Evolutionary conservation across 2,888 invertebrate species (phyloP), one percentile per base, ranked within the genome.

Genomic region (Athalia rosae): DNA sequence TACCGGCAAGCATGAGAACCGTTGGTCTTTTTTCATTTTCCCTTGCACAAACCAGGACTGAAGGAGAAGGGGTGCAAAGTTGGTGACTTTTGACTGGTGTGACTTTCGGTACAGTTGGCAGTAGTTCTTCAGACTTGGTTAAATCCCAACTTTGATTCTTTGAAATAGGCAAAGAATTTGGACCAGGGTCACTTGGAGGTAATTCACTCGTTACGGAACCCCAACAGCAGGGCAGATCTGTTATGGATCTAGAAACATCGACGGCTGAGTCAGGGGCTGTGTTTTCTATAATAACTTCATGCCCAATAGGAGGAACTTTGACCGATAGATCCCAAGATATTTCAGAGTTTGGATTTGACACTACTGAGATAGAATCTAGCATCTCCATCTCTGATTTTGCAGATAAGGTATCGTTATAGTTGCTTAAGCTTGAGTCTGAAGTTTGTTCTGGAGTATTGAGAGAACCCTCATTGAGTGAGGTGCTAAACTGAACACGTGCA

Each of bases 11-110:
- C 85, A 92, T 92, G 28, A 92, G 82, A 45, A 92, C 92, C 3
- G 92, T 92, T 0, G 92, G 92, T 80, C 92, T 90, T 62, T 90
- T 90, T 79, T 91, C 90, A 79, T 92, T 92, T 78, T 91, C 91
- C 73, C 84, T 85, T 61, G 82, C 85, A 3, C 71, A 59, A 9
- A 41, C 43, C 9, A 67, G 28, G n/a, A 50, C 67, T 8, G 67
- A 67, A n/a, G 28, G 50, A 4, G 67, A 28, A 7, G 48, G 28
- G 4, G 9, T 15, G n/a, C 48, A 6, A 41, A 11, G 3, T 6
- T 28, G 5, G 45, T 13, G 41, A 50, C 9, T 67, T 8, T 28
- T 48, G 2, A 15, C 9, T 48, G 67, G 28, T 11, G 28, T 6
- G 13, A 67, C 9, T 50, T 67, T 28, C 3, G 28, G n/a, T 53